Evolutionary conservation across 2,797 vertebrate genomes (phyloP), one percentile per base, ranked within the genome.

Genomic region (Epinephelus coioides): DNA sequence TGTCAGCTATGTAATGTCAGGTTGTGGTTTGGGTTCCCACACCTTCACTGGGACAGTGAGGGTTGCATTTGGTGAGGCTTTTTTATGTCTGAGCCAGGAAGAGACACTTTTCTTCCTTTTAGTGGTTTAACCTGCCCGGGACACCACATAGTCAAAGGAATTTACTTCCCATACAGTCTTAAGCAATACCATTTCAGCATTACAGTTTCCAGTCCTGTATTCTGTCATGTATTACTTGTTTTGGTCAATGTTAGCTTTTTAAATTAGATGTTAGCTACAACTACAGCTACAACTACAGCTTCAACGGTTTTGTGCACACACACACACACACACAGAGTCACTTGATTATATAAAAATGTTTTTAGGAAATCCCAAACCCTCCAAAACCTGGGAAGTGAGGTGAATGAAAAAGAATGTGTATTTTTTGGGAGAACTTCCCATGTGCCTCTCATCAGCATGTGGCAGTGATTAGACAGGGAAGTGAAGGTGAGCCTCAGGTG

Each of bases 401-500:
- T 61, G 71, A 81, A 82, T 43, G 70, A 73, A 73, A 76, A 85
- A 81, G 65, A 83, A 81, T 78, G 82, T 87, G 80, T 73, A 17
- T 70, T 75, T 85, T 50, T 85, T 71, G 60, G 67, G 78, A 69
- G 67, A 40, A 66, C 72, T 79, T 82, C 77, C 64, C 66, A 63
- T 80, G 70, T 72, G 78, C 79, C 59, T 88, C 87, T 84, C 81
- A 84, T 90, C 79, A 78, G 88, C 92, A 94, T 90, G 81, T 91
- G 91, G 78, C 88, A 86, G 87, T 91, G 83, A 92, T 94, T 93
- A 89, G 78, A 87, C 69, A 64, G 51, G 81, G 87, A 87, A 78
- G 78, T 83, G 72, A 91, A 94, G 91, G 91, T 93, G 90, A 93
- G 84, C 86, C 82, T 89, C 84, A 92, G 88, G 86, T 90, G 87